A percentile compares a stretch with the other conserved stretches of the same genome.
Evolutionary conservation across 2,113 vertebrate species (phyloP).

Genomic region (Parus major): DNA sequence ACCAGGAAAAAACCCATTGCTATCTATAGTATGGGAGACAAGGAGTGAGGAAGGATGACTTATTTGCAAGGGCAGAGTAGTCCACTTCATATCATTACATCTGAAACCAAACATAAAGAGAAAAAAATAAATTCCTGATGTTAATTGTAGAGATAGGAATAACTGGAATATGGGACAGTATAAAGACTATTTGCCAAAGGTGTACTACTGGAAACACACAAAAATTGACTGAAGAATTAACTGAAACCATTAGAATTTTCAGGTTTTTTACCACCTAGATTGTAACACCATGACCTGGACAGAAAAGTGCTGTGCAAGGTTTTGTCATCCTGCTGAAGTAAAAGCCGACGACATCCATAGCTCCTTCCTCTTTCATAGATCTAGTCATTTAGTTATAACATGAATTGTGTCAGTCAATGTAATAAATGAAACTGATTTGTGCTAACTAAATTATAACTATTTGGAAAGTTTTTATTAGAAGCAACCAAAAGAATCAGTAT

Average conservation of each 20-base stretch:
- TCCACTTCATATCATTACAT: background rate
- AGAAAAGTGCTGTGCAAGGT: background rate
- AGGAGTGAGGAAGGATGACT: background rate
- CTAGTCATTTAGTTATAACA: background rate
- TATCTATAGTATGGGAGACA: background rate
- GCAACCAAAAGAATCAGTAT: too few species aligned
- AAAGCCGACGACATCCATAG: background rate
- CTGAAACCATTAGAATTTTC: background rate
- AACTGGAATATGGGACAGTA: background rate
- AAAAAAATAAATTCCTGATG: background rate
- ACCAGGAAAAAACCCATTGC: accelerated
- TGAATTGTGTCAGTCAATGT: background rate
- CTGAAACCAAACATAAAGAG: background rate
- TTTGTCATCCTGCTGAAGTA: background rate
- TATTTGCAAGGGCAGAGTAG: background rate
- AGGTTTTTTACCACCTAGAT: background rate
- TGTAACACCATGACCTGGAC: background rate
- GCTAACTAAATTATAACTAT: too few species aligned
- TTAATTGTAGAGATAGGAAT: background rate
- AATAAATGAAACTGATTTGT: too few species aligned
- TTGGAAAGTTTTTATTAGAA: too few species aligned
- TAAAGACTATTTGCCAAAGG: background rate
- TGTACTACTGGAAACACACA: background rate
- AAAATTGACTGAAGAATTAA: background rate
- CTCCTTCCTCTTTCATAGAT: background rate